A percentile compares a stretch with the other conserved stretches of the same genome.
Evolutionary conservation across 2,888 invertebrate genomes (phyloP).

Genomic region (Torymus auratus): DNA sequence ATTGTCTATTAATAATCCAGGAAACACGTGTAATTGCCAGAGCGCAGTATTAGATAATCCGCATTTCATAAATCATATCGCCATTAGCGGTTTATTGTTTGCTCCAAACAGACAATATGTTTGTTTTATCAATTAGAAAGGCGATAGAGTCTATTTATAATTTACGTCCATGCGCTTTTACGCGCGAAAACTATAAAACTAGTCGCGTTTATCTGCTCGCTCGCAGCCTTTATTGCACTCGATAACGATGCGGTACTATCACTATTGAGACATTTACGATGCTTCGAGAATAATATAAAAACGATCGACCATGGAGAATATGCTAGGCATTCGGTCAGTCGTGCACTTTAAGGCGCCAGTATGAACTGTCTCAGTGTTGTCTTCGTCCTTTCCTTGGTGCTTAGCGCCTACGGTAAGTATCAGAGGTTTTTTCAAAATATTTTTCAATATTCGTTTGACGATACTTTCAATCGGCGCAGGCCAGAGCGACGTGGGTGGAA

Average conservation of each 20-base stretch:
- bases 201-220: no score
- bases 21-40: not conserved
- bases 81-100: not conserved
- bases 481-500: slow-evolving; percentile 4
- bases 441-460: no score
- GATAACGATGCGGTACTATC: no score
- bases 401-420: slow-evolving; percentile 14
- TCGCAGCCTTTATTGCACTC: no score
- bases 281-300: slow-evolving; percentile 8
- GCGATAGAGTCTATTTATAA: no score
- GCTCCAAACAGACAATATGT: not conserved
- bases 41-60: not conserved
- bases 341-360: not conserved
- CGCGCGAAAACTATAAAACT: no score
- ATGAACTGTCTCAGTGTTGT: not conserved
- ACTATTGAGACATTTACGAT: not conserved
- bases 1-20: no score
- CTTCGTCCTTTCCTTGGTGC: not conserved
- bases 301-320: not conserved
- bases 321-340: not conserved
- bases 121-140: no score
- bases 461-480: not conserved
- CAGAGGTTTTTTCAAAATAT: not conserved
- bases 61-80: not conserved
- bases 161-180: no score